Percentiles rank a stretch among this genome's conserved stretches.
phyloP scores from a whole-genome alignment of 2,797 vertebrate species.

The Arrhamphus sclerolepis region DNA sequence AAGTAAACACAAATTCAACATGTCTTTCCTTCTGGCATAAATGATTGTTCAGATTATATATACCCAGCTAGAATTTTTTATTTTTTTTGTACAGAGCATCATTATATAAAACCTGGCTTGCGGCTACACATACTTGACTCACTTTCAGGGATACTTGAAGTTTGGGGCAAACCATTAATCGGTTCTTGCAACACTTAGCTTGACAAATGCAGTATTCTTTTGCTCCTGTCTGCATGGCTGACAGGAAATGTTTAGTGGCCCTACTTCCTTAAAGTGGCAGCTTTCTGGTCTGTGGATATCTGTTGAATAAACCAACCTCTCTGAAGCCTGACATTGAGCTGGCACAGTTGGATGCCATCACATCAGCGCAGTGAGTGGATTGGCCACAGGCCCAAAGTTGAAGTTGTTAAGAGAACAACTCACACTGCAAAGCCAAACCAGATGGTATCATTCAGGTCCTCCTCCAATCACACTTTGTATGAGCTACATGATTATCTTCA shows the following conservation, averaged over 20 bases:
- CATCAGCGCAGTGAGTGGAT: constrained; percentile 28
- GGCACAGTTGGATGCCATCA: neutral
- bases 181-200: too few relatives aligned
- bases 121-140: too few relatives aligned
- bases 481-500: constrained; percentile 61
- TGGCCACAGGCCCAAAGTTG: constrained; percentile 22
- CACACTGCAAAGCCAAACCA: constrained; percentile 54
- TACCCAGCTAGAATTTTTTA: too few relatives aligned
- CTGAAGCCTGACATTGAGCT: neutral
- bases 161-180: too few relatives aligned
- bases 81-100: too few relatives aligned
- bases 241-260: neutral
- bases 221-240: neutral
- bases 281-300: neutral
- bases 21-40: neutral
- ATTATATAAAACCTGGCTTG: too few relatives aligned
- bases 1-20: neutral
- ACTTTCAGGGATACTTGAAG: too few relatives aligned
- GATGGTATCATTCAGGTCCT: constrained; percentile 72
- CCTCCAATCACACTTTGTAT: constrained; percentile 48
- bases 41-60: too few relatives aligned
- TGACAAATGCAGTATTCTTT: neutral
- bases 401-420: constrained; percentile 32
- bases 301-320: constrained; percentile 1
- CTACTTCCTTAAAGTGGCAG: too few relatives aligned